These are phyloP conservation scores for Lasioglossum zephyrum DNA, from an alignment of 2,888 invertebrate species.

Conservation along the genomic window DNA sequence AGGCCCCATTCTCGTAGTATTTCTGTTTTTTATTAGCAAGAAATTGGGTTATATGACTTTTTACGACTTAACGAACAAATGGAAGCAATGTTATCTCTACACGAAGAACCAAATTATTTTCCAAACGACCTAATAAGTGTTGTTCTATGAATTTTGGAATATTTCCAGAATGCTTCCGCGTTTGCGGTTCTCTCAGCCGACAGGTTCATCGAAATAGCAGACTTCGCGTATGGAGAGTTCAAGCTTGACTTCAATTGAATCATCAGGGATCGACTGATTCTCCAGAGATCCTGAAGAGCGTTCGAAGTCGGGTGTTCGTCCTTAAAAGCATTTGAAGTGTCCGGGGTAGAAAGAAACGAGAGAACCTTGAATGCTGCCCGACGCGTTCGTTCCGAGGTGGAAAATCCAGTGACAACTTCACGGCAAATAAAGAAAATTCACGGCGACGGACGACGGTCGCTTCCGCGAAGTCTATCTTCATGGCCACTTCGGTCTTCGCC, in stretches of 20 bases:
- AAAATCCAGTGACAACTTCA: not conserved
- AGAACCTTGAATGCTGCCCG: not conserved
- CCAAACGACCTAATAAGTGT: too few species aligned
- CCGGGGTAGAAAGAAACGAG: not conserved
- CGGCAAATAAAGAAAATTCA: conserved; percentile 35
- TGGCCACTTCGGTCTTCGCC: conserved; percentile 37
- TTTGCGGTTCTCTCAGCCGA: not conserved
- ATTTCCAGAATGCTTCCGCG: not conserved
- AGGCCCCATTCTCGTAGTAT: too few species aligned
- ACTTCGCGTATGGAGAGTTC: not conserved
- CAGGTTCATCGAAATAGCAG: not conserved
- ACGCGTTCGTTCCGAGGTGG: not conserved
- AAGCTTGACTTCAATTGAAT: not conserved
- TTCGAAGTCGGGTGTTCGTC: not conserved
- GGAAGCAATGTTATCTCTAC: too few species aligned
- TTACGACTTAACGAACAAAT: too few species aligned
- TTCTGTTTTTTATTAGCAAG: too few species aligned
- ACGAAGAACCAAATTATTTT: too few species aligned
- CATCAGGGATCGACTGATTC: not conserved
- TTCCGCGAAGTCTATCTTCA: conserved; percentile 34
- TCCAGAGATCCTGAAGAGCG: not conserved
- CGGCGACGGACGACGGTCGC: not conserved
- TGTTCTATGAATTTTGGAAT: not conserved
- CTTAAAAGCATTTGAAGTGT: not conserved
- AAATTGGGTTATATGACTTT: too few species aligned